Conservation (phyloP, 2,797 vertebrate species). For the Sebastiscus albofasciatus region DNA sequence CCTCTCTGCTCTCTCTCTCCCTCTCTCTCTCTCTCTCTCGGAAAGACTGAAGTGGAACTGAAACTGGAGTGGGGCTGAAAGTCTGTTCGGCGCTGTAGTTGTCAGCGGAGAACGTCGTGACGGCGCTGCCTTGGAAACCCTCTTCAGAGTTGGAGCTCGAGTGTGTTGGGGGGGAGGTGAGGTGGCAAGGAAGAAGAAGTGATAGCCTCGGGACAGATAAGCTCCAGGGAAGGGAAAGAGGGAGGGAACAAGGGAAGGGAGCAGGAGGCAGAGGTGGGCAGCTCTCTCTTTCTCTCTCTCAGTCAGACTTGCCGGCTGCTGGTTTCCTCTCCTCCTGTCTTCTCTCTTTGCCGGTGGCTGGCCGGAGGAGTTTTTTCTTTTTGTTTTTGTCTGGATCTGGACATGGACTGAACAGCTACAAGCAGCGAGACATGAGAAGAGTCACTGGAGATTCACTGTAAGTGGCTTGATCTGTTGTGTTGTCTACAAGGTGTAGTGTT, state of each 20-base stretch:
- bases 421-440: conserved; percentile 30
- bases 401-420: conserved; percentile 48
- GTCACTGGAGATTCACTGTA: conserved; percentile 48
- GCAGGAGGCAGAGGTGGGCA: conserved; percentile 51
- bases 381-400: conserved; percentile 33
- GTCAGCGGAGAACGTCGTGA: conserved; percentile 43
- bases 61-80: conserved; percentile 55
- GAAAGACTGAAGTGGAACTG: conserved; percentile 63
- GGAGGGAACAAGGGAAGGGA: conserved; percentile 54
- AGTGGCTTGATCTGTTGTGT: conserved; percentile 38
- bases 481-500: conserved; percentile 37
- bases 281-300: conserved; percentile 45
- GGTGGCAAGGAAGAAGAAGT: conserved; percentile 56
- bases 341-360: conserved; percentile 13
- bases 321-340: conserved; percentile 38
- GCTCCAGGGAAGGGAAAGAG: conserved; percentile 70
- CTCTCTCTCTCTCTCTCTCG: conserved; percentile 8
- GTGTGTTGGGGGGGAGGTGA: conserved; percentile 18
- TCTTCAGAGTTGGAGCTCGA: conserved; percentile 52
- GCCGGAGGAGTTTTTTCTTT: conserved; percentile 41
- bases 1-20: not conserved
- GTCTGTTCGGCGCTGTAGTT: conserved; percentile 38
- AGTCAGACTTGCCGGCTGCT: conserved; percentile 44
- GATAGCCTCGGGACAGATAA: conserved; percentile 78
- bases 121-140: conserved; percentile 63